Percentiles rank a stretch among this genome's conserved stretches.
Conservation (phyloP, 2,888 invertebrate genomes). For the Hypselothyrea guttata region DNA sequence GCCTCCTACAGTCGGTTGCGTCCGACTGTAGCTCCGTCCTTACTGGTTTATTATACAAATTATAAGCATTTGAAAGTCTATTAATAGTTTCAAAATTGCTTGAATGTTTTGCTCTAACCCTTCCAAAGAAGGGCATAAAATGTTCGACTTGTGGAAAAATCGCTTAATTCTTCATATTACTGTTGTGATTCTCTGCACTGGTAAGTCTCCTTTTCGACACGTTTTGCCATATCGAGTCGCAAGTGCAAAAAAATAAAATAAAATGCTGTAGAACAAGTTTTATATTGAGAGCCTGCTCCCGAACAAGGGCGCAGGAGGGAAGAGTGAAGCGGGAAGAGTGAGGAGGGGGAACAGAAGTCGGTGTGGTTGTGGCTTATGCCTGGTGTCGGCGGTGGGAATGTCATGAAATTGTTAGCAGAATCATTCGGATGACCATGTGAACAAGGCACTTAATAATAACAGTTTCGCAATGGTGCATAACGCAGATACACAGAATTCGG, state of each 20-base stretch:
- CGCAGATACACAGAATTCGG: slow-evolving; percentile 6
- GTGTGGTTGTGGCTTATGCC: slow-evolving; percentile 37
- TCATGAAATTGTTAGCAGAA: slow-evolving; percentile 29
- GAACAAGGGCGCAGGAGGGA: background rate
- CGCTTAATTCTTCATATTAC: background rate
- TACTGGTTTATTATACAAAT: too few relatives aligned
- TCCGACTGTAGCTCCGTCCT: too few relatives aligned
- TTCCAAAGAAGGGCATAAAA: too few relatives aligned
- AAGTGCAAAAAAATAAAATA: slow-evolving; percentile 6
- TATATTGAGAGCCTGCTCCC: slow-evolving; percentile 25
- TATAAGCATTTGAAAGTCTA: too few relatives aligned
- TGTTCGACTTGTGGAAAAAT: background rate
- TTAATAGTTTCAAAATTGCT: background rate
- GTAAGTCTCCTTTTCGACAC: slow-evolving; percentile 36
- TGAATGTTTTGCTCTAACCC: background rate
- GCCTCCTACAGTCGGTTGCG: too few relatives aligned
- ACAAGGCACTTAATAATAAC: slow-evolving; percentile 52
- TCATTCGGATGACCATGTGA: slow-evolving; percentile 39
- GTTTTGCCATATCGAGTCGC: slow-evolving; percentile 44
- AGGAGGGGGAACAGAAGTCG: background rate
- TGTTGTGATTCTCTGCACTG: slow-evolving; percentile 12
- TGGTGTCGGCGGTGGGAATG: slow-evolving; percentile 34
- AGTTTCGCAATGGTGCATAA: slow-evolving; percentile 22
- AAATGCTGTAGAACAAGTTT: slow-evolving; percentile 50
- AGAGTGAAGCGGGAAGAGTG: background rate